phyloP scores from a whole-genome alignment of 2,797 vertebrate genomes.

The Ptychobarbus kaznakovi region DNA sequence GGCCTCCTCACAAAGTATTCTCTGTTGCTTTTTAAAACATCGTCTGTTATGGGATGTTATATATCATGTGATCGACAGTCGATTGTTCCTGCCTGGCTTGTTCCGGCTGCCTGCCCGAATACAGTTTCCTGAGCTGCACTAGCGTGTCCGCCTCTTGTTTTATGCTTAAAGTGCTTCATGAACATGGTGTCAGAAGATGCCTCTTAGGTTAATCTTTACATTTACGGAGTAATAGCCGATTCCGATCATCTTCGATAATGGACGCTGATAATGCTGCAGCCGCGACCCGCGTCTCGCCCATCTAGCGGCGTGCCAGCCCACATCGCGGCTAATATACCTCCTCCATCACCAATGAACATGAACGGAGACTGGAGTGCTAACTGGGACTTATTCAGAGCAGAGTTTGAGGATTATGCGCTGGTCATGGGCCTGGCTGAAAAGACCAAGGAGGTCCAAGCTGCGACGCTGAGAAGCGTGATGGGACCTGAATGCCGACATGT shows the following conservation, averaged over 20 bases:
- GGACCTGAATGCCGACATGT: not conserved
- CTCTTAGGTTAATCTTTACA: too few relatives aligned
- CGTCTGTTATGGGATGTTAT: too few relatives aligned
- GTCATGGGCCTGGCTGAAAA: not conserved
- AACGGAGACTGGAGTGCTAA: slow-evolving; percentile 38
- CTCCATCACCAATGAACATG: slow-evolving; percentile 32
- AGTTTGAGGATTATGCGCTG: slow-evolving; percentile 44
- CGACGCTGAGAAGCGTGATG: not conserved
- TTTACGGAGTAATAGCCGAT: too few relatives aligned
- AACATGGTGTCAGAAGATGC: too few relatives aligned
- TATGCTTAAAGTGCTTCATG: too few relatives aligned
- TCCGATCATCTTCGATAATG: slow-evolving; percentile 5
- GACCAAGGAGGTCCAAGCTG: not conserved
- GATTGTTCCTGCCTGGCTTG: too few relatives aligned
- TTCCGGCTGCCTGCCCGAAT: too few relatives aligned
- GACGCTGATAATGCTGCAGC: too few relatives aligned
- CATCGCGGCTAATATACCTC: slow-evolving; percentile 22
- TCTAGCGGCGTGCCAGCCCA: not conserved
- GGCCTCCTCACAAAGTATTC: not conserved
- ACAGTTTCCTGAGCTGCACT: too few relatives aligned
- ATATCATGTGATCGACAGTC: too few relatives aligned
- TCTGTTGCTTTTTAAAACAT: not conserved
- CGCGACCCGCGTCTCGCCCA: not conserved
- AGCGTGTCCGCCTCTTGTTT: too few relatives aligned
- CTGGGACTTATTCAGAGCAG: slow-evolving; percentile 43